Evolutionary conservation across 1,140 invertebrate genomes (phyloP), one percentile per base, ranked within the genome.

Genomic region (Drosophila paulistorum): DNA sequence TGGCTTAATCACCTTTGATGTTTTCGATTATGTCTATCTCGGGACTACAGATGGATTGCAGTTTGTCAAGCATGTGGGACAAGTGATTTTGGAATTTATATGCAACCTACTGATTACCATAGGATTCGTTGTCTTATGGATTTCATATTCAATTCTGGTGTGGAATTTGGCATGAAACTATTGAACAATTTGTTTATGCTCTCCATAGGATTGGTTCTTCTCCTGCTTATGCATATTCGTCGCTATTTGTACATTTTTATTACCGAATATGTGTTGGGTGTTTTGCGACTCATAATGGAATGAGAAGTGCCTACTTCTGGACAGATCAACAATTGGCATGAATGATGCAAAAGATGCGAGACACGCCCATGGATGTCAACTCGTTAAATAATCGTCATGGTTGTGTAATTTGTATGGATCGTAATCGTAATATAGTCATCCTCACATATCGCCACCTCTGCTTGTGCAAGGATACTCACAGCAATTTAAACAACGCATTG

Each of bases 101-200:
- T 68, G 54, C 13, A 65, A 74, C n/a, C n/a, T 74, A 1, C 65
- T 86, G 9, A 77, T 77, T 9, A 69, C 33, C 2, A 20, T 86
- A 6, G 79, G 79, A 5, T 71, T 73, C 7, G 2, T 5, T 3
- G 51, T 48, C 10, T 39, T 87, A 2, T 77, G 35, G 69, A 73
- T 13, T 59, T 68, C 11, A 9, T 82, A 3, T 41, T 51, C 7
- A 3, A 39, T 9, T 62, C 45, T 5, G 30, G 79, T 35, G 13
- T 79, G 11, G 61, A 60, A 0, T 60, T 30, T 14, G 68, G 76
- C 17, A 14, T 55, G 1, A 33, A 62, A 37, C 13, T 87, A 3
- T 33, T 86, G 0, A 76, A 83, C 13, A 87, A 60, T 10, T 7
- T 70, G 1, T 83, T 87, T 1, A 67, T 62, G 1, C 45, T 83